These are phyloP conservation scores for Drosophila carrolli DNA, from an alignment of 1,140 invertebrate species.

Conservation along the genomic window DNA sequence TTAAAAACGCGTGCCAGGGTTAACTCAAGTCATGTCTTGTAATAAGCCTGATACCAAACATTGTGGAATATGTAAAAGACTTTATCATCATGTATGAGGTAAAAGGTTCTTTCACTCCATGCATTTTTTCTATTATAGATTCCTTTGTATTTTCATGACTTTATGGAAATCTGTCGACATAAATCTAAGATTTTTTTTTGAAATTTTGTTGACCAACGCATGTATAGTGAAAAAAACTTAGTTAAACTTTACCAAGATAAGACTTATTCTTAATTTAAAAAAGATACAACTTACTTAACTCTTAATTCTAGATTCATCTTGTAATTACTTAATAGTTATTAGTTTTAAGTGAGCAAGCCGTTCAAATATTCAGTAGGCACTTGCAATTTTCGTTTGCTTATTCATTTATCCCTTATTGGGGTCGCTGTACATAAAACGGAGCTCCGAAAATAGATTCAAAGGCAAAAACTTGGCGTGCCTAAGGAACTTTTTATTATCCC, in stretches of 20 bases:
- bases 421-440: conserved; percentile 2
- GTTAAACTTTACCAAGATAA: too few species aligned
- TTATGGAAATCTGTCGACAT: not conserved
- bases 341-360: not conserved
- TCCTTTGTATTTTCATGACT: not conserved
- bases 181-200: not conserved
- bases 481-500: conserved; percentile 39
- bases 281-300: too few species aligned
- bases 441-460: conserved; percentile 19
- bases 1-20: conserved; percentile 50
- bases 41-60: not conserved
- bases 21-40: conserved; percentile 5
- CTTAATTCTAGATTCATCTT: not conserved
- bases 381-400: conserved; percentile 9
- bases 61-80: not conserved
- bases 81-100: not conserved
- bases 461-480: conserved; percentile 25
- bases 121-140: not conserved
- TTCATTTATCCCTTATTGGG: conserved; percentile 7
- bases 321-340: not conserved
- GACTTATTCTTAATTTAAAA: too few species aligned
- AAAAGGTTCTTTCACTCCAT: not conserved
- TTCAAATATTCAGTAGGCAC: not conserved
- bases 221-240: not conserved
- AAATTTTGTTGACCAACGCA: not conserved